Evolutionary conservation across 1,140 invertebrate genomes (phyloP), one percentile per base, ranked within the genome.

Genomic region (Lasioglossum baleicum): DNA sequence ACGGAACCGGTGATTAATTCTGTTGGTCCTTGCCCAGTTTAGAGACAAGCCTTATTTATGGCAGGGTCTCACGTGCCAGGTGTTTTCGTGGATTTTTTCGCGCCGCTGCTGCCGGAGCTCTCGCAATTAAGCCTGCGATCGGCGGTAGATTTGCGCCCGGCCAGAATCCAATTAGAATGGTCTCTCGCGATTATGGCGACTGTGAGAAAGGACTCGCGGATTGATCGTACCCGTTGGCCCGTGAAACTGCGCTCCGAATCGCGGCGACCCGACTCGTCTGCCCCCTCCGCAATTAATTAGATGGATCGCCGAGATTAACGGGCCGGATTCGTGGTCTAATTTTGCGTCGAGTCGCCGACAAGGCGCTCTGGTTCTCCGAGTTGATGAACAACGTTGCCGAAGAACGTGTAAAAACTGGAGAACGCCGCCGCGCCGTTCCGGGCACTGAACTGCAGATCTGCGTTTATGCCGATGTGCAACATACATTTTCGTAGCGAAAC

Each of bases 281-380:
- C 48, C 69, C 48, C n/a, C 53, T 15, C 10, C 5, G 58, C 65
- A 42, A 81, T 81, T 81, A 76, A 81, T 81, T 73, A 53, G 22
- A 53, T 58, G 26, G 8, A 20, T 17, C 17, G 66, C 31, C 75
- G 64, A 58, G 53, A 70, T 51, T 60, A 70, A 69, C 26, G 15
- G 7, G 35, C 56, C 60, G 60, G 73, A 76, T 76, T 76, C 66
- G 71, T 61, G 80, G 68, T 77, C 74, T 81, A 81, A 77, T 81
- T 81, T 81, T 66, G 67, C 17, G 44, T 42, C 35, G 26, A 48
- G 53, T 75, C 65, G 56, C 44, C 79, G 75, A 11, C 10, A 48
- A 2, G 10, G 1, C 10, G 44, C 44, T 13, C 10, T 13, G 44
- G 10, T 48, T 48, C 44, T 48, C 44, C 65, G 35, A n/a, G 31